Conservation (phyloP, 2,797 vertebrate species). For the Spea hammondii region DNA sequence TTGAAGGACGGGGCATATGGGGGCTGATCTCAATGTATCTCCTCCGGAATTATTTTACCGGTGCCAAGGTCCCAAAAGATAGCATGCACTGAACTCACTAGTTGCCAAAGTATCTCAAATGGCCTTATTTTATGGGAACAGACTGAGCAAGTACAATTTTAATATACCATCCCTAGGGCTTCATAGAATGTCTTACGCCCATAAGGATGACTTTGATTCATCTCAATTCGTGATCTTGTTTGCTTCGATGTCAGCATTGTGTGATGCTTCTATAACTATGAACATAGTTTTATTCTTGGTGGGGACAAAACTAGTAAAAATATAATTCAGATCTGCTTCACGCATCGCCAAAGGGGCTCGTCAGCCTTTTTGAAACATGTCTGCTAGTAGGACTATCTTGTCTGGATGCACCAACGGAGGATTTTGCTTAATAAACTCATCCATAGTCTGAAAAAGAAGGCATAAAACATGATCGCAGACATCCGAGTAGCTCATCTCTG, state of each 20-base stretch:
- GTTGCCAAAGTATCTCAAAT: not conserved
- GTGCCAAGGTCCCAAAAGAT: not conserved
- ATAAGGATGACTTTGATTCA: too few species aligned
- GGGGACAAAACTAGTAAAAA: too few species aligned
- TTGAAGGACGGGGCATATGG: not conserved
- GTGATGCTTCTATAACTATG: too few species aligned
- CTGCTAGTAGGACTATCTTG: not conserved
- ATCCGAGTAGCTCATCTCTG: not conserved
- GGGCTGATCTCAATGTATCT: slow-evolving; percentile 2
- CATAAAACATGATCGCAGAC: not conserved
- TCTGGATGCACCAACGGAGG: not conserved
- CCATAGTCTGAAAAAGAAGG: not conserved
- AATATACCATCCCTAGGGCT: too few species aligned
- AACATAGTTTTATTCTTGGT: too few species aligned
- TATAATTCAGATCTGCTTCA: too few species aligned
- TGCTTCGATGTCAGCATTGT: too few species aligned
- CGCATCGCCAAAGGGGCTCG: too few species aligned
- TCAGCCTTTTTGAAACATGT: not conserved
- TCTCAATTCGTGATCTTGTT: too few species aligned
- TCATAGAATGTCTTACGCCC: too few species aligned
- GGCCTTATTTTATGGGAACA: not conserved
- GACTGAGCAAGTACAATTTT: not conserved
- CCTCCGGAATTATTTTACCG: not conserved
- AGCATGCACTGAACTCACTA: not conserved
- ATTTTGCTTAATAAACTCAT: not conserved